phyloP scores from a whole-genome alignment of 2,888 invertebrate genomes.

The Erannis defoliaria region DNA sequence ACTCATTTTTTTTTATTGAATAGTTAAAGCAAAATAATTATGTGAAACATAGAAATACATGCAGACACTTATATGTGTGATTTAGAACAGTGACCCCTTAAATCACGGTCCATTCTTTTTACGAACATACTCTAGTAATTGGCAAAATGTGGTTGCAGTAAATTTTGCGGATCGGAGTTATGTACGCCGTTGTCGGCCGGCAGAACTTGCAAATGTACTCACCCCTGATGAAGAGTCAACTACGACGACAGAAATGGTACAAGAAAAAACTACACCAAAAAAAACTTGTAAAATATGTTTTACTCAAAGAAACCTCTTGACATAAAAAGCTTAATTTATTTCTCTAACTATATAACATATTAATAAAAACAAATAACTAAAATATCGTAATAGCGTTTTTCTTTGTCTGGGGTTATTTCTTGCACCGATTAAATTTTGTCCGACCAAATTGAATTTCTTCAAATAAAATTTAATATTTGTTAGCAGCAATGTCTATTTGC shows the following conservation, averaged over 20 bases:
- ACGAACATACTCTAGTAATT: too few species aligned
- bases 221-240: not conserved
- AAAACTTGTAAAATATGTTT: not conserved
- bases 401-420: too few species aligned
- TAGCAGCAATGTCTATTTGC: too few species aligned
- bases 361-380: too few species aligned
- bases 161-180: slow-evolving; percentile 2
- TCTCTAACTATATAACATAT: too few species aligned
- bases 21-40: not conserved
- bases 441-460: too few species aligned
- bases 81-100: not conserved
- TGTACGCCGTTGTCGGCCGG: not conserved
- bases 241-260: not conserved
- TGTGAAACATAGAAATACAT: not conserved
- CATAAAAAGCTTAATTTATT: not conserved
- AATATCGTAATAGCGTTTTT: too few species aligned
- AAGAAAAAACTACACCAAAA: not conserved
- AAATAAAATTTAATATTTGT: too few species aligned
- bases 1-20: too few species aligned
- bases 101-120: not conserved
- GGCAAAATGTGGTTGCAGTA: not conserved
- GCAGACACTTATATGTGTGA: not conserved
- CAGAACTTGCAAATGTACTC: not conserved
- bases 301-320: not conserved
- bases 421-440: too few species aligned